A percentile compares a stretch with the other conserved stretches of the same genome.
These are phyloP conservation scores for Amphiprion percula DNA, from an alignment of 2,113 vertebrate species.

Conservation along the genomic window DNA sequence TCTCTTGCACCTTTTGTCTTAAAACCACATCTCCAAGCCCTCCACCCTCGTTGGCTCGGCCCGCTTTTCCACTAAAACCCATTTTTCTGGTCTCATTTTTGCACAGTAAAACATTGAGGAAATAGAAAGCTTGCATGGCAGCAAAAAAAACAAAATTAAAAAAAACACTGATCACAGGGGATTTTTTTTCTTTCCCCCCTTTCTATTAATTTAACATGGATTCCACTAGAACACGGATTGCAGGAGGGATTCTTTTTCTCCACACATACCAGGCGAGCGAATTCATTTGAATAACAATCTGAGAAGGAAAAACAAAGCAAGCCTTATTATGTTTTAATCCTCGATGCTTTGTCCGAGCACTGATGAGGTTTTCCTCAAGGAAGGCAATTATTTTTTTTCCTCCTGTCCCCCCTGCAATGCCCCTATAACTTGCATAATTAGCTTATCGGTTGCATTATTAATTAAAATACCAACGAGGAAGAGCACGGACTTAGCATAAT, in stretches of 20 bases:
- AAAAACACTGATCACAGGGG: slow-evolving; percentile 43
- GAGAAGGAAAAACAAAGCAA: slow-evolving; percentile 72
- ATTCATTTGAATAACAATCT: slow-evolving; percentile 80
- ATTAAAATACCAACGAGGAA: slow-evolving; percentile 82
- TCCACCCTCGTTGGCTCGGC: neutral
- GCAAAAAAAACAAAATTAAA: neutral
- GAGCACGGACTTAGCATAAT: slow-evolving; percentile 73
- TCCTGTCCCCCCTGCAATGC: slow-evolving; percentile 67
- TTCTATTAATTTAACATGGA: slow-evolving; percentile 46
- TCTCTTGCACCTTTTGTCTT: too few species aligned
- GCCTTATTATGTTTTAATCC: slow-evolving; percentile 83
- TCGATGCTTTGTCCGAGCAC: slow-evolving; percentile 74
- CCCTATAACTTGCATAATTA: slow-evolving; percentile 84
- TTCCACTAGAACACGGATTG: slow-evolving; percentile 42
- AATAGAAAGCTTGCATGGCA: too few species aligned
- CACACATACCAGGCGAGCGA: slow-evolving; percentile 18
- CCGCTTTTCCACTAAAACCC: neutral
- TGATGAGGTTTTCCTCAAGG: slow-evolving; percentile 80
- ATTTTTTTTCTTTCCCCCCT: neutral
- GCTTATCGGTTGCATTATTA: slow-evolving; percentile 83
- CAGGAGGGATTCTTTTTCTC: slow-evolving; percentile 39
- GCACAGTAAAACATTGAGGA: too few species aligned
- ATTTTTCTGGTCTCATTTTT: too few species aligned
- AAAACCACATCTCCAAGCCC: slow-evolving; percentile 1
- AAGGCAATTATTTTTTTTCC: slow-evolving; percentile 82